phyloP scores from a whole-genome alignment of 1,140 invertebrate genomes.

The Papilio helenus region DNA sequence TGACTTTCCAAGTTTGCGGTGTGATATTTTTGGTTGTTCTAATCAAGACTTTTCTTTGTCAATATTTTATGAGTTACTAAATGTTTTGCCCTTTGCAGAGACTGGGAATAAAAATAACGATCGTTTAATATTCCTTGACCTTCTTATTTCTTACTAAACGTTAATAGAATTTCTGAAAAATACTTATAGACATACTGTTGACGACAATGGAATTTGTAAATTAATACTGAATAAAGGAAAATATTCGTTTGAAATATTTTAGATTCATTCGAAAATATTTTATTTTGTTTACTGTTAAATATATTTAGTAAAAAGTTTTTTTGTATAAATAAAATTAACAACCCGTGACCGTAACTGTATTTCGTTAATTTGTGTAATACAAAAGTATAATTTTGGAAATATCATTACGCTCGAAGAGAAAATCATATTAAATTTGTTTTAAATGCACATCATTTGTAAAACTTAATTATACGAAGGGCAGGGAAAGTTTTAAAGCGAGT shows the following conservation, averaged over 20 bases:
- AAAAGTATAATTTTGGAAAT: background rate
- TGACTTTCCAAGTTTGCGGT: slow-evolving; percentile 21
- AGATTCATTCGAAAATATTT: background rate
- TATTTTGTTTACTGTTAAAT: background rate
- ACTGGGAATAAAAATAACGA: background rate
- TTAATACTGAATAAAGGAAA: background rate
- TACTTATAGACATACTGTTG: background rate
- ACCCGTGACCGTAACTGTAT: background rate
- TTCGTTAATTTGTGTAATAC: background rate
- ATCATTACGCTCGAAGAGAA: background rate
- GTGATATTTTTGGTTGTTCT: slow-evolving; percentile 1
- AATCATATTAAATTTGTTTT: background rate
- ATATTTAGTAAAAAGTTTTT: background rate
- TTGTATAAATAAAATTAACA: background rate
- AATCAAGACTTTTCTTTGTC: background rate
- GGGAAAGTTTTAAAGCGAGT: slow-evolving; percentile 66
- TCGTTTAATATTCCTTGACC: background rate
- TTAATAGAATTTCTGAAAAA: background rate
- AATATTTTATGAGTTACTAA: background rate
- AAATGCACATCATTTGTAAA: slow-evolving; percentile 49
- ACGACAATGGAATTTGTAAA: background rate
- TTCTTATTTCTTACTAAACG: background rate
- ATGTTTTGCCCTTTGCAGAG: background rate
- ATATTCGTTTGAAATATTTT: background rate
- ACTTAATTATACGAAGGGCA: slow-evolving; percentile 62